phyloP scores from a whole-genome alignment of 2,113 vertebrate species.

The Neofelis nebulosa region DNA sequence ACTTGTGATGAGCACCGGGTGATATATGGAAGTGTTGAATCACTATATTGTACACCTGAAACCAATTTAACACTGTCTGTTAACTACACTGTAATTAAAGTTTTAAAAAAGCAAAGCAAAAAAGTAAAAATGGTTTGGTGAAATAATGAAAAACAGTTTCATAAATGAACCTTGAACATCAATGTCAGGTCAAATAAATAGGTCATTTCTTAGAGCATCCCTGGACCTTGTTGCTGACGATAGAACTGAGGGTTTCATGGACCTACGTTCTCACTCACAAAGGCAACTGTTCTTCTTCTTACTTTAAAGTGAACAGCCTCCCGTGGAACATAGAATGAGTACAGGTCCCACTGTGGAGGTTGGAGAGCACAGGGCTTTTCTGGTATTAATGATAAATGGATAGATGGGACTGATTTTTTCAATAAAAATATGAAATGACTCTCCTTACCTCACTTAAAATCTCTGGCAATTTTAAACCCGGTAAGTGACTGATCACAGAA shows the following conservation, averaged over 20 bases:
- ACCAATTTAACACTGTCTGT: neutral
- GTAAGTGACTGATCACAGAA: neutral
- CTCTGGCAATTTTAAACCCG: neutral
- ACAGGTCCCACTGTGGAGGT: neutral
- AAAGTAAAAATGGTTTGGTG: neutral
- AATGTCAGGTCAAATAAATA: neutral
- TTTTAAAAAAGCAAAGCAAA: neutral
- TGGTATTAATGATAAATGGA: neutral
- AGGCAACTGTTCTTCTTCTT: neutral
- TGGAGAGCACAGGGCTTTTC: neutral
- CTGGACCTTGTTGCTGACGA: neutral
- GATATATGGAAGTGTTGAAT: neutral
- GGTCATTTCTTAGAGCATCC: too few relatives aligned
- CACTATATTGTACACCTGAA: neutral
- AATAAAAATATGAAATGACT: neutral
- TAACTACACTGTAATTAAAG: neutral
- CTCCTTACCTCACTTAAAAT: neutral
- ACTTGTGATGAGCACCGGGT: neutral
- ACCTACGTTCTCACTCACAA: neutral
- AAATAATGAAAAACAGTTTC: neutral
- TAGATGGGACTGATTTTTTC: neutral
- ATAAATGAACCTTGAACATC: neutral
- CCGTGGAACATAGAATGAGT: fast-evolving
- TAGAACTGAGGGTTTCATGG: fast-evolving
- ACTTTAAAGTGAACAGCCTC: neutral